These are phyloP conservation scores for Phyllostomus hastatus DNA, from an alignment of 2,113 vertebrate species.

Conservation along the genomic window DNA sequence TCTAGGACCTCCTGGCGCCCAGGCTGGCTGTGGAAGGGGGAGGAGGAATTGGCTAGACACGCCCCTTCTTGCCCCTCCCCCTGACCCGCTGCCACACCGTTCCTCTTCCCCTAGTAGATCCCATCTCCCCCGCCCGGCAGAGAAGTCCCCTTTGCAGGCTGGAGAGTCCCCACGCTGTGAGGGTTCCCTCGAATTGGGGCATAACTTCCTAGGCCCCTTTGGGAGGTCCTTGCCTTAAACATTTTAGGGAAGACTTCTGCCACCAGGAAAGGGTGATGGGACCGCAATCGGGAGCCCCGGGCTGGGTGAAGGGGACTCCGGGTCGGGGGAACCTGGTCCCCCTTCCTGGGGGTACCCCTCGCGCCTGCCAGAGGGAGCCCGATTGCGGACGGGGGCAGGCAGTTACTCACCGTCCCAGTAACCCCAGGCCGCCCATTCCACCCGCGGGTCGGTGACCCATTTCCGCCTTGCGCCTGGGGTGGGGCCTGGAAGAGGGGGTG, in stretches of 20 bases:
- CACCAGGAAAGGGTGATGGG: slow-evolving; percentile 60
- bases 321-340: slow-evolving; percentile 9
- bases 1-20: neutral
- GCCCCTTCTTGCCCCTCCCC: slow-evolving; percentile 51
- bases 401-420: slow-evolving; percentile 74
- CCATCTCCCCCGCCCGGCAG: slow-evolving; percentile 61
- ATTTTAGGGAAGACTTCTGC: slow-evolving; percentile 36
- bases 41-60: slow-evolving; percentile 5
- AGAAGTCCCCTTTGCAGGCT: slow-evolving; percentile 2
- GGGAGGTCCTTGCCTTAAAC: slow-evolving; percentile 2
- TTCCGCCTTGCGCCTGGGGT: slow-evolving; percentile 72
- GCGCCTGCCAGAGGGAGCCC: slow-evolving; percentile 35
- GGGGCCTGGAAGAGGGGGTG: slow-evolving; percentile 59
- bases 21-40: neutral
- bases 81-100: slow-evolving; percentile 36
- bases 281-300: slow-evolving; percentile 63
- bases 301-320: slow-evolving; percentile 38
- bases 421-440: slow-evolving; percentile 74
- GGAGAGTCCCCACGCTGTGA: neutral
- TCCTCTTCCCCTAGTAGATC: slow-evolving; percentile 66
- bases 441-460: slow-evolving; percentile 74
- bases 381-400: slow-evolving; percentile 66
- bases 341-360: slow-evolving; percentile 12
- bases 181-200: slow-evolving; percentile 18
- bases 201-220: neutral